These are phyloP conservation scores for Platerodrilus igneus DNA, from an alignment of 2,888 invertebrate genomes.

Conservation along the genomic window DNA sequence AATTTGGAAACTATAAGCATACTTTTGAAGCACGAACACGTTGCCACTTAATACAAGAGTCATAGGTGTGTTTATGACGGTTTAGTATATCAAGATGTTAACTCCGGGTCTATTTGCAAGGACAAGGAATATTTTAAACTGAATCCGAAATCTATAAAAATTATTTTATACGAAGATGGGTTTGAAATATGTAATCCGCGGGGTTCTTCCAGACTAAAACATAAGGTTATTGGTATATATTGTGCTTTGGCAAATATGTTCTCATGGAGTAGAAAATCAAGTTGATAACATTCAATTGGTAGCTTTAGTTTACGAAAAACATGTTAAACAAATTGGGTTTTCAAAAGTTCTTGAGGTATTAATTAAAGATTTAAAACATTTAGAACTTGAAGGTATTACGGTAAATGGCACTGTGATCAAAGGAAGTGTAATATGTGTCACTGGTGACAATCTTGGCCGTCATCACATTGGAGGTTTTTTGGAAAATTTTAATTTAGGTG, in stretches of 20 bases:
- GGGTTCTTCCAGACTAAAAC: conserved; percentile 32
- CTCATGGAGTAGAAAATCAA: conserved; percentile 26
- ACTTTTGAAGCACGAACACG: no score
- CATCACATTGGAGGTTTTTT: conserved; percentile 31
- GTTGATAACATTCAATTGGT: conserved; percentile 33
- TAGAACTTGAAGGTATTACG: conserved; percentile 29
- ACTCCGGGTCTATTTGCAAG: no score
- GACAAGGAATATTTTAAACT: conserved; percentile 18
- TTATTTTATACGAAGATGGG: conserved; percentile 36
- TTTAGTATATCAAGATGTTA: no score
- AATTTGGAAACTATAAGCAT: no score
- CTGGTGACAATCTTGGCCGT: conserved; percentile 26
- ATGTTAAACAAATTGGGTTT: conserved; percentile 30
- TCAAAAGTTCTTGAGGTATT: conserved; percentile 25
- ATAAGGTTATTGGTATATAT: conserved; percentile 35
- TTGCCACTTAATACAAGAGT: no score
- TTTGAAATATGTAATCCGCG: conserved; percentile 37
- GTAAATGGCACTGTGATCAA: conserved; percentile 13
- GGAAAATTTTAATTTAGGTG: conserved; percentile 26
- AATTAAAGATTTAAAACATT: conserved; percentile 27
- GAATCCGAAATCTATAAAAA: conserved; percentile 13
- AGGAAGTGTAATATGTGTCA: conserved; percentile 29
- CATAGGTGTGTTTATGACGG: no score
- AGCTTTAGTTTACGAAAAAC: conserved; percentile 30
- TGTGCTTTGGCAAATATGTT: conserved; percentile 32